Evolutionary conservation across 2,888 invertebrate species (phyloP).

Genomic region (Pseudeuparius sepicola): DNA sequence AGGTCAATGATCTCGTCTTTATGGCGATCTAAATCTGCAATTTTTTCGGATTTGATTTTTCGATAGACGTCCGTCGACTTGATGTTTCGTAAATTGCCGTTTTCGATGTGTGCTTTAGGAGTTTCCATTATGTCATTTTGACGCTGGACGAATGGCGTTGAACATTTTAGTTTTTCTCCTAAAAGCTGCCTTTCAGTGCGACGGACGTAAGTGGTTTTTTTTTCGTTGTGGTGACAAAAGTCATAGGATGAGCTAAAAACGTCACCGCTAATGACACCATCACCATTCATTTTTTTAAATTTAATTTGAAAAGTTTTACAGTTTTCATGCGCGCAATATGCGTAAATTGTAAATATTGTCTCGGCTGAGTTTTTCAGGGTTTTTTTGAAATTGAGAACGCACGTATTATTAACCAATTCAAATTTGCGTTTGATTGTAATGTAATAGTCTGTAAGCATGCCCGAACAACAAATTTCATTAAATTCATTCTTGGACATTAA

Average conservation of each 20-base stretch:
- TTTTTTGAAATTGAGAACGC: slow-evolving; percentile 5
- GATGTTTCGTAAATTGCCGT: slow-evolving; percentile 4
- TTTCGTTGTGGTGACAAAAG: too few relatives aligned
- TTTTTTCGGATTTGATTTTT: background rate
- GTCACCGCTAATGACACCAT: background rate
- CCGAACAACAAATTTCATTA: too few relatives aligned
- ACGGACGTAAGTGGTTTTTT: background rate
- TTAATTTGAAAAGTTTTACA: slow-evolving; percentile 3
- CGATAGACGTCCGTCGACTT: slow-evolving; percentile 3
- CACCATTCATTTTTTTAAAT: background rate
- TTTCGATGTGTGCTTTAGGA: background rate
- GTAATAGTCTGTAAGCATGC: slow-evolving; percentile 1
- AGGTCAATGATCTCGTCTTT: slow-evolving; percentile 1
- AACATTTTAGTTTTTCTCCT: background rate
- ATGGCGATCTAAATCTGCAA: background rate
- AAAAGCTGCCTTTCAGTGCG: background rate
- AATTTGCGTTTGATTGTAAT: slow-evolving; percentile 6
- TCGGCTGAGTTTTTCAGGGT: background rate
- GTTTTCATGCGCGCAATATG: slow-evolving; percentile 3
- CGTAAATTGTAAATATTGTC: background rate
- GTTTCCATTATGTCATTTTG: background rate
- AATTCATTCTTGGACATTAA: too few relatives aligned
- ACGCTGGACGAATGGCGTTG: slow-evolving; percentile 2
- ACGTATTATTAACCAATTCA: slow-evolving; percentile 4
- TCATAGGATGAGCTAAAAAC: too few relatives aligned